Evolutionary conservation across 2,113 vertebrate species (phyloP).

Genomic region (Petrocephalus microphthalmus): DNA sequence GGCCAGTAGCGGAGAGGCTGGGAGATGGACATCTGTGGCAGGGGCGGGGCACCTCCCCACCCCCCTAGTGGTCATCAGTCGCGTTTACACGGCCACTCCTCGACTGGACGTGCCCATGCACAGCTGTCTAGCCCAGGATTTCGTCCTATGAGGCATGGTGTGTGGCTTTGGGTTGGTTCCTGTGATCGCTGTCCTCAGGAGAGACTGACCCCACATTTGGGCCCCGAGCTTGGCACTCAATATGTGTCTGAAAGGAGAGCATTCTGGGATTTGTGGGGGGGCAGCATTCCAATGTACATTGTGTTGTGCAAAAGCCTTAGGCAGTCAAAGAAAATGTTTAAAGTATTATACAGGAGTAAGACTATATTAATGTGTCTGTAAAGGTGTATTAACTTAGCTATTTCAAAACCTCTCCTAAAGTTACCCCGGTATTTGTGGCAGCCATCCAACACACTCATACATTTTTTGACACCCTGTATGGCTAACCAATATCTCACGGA

Average conservation of each 20-base stretch:
- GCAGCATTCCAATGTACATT: neutral
- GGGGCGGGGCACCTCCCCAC: neutral
- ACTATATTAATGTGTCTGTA: neutral
- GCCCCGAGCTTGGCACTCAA: too few species aligned
- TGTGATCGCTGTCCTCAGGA: too few species aligned
- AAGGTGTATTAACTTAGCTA: constrained; percentile 20
- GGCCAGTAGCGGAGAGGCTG: constrained; percentile 26
- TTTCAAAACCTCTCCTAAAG: neutral
- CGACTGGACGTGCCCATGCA: neutral
- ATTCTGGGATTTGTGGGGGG: too few species aligned
- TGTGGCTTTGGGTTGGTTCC: too few species aligned
- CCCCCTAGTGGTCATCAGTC: neutral
- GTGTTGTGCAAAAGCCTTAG: neutral
- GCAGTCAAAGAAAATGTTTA: neutral
- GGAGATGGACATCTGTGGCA: neutral
- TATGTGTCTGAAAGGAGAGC: too few species aligned
- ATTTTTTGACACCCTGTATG: neutral
- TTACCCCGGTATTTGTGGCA: neutral
- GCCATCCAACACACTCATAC: neutral
- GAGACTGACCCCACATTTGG: too few species aligned
- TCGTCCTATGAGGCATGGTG: too few species aligned
- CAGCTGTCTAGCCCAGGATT: neutral
- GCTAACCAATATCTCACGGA: neutral
- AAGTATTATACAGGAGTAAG: neutral
- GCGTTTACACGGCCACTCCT: neutral